These are phyloP conservation scores for Nilaparvata lugens DNA, from an alignment of 1,140 invertebrate species.

Conservation along the genomic window DNA sequence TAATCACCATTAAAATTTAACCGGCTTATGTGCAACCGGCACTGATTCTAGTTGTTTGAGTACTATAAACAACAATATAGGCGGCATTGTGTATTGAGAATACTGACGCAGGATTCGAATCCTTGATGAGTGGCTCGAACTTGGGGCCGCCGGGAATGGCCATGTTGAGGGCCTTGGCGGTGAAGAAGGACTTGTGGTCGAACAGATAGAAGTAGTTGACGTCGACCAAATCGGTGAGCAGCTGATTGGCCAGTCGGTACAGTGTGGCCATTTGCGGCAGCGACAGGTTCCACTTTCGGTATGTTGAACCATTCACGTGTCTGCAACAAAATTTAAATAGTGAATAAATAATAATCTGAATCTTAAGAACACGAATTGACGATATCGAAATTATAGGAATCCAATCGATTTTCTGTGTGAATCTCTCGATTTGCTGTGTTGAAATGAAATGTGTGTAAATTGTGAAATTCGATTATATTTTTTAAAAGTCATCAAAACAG, in stretches of 20 bases:
- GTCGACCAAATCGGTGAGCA: constrained; percentile 97
- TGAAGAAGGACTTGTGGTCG: constrained; percentile 99
- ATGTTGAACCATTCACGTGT: constrained; percentile 94
- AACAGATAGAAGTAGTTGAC: constrained; percentile 99
- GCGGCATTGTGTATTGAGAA: neutral
- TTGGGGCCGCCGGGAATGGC: constrained; percentile 99
- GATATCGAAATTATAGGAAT: too few relatives aligned
- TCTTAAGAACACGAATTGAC: too few relatives aligned
- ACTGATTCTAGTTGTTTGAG: too few relatives aligned
- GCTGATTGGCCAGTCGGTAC: constrained; percentile 93
- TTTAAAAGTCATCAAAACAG: too few relatives aligned
- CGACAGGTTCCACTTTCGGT: constrained; percentile 89
- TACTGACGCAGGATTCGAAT: constrained; percentile 77
- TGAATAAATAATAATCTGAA: too few relatives aligned
- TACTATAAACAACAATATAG: too few relatives aligned
- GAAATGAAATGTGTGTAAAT: too few relatives aligned
- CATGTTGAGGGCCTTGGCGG: constrained; percentile 98
- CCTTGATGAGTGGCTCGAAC: constrained; percentile 98
- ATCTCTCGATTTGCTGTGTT: too few relatives aligned
- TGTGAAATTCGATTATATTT: too few relatives aligned
- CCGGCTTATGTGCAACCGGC: too few relatives aligned
- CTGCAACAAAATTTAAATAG: constrained; percentile 36
- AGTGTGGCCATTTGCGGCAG: constrained; percentile 96
- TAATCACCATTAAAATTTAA: too few relatives aligned
- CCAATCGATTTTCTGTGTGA: too few relatives aligned